Conservation (phyloP, 2,113 vertebrate genomes). For the Oreotrochilus melanogaster region DNA sequence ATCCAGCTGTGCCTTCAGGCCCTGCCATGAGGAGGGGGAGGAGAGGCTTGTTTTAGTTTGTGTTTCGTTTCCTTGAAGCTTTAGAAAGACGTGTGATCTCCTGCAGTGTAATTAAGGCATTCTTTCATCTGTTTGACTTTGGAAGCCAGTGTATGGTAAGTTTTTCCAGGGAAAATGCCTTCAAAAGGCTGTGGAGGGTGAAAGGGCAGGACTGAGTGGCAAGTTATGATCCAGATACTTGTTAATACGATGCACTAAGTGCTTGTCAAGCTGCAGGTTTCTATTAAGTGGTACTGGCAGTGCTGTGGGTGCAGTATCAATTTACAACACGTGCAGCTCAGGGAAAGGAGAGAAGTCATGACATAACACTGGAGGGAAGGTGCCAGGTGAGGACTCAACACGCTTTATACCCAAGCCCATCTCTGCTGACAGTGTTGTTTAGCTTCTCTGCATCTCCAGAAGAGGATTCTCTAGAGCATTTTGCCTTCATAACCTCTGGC, state of each 20-base stretch:
- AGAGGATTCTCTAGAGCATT: background rate
- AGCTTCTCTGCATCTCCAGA: background rate
- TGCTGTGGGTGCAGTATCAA: background rate
- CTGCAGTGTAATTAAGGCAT: background rate
- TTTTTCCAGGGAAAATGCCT: background rate
- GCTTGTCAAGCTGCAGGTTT: background rate
- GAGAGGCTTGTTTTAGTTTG: background rate
- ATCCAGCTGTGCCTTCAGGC: background rate
- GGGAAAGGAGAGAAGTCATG: background rate
- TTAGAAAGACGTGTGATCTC: background rate
- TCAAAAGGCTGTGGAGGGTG: background rate
- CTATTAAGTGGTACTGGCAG: background rate
- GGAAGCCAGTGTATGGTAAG: background rate
- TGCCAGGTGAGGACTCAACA: background rate
- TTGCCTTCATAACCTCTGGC: background rate
- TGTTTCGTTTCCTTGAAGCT: conserved; percentile 22
- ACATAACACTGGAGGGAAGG: background rate
- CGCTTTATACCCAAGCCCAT: background rate
- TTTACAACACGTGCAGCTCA: background rate
- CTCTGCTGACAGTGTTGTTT: background rate
- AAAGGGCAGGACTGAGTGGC: background rate
- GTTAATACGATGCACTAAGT: background rate
- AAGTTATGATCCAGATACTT: background rate
- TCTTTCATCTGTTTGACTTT: background rate
- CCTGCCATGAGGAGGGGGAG: background rate